phyloP scores from a whole-genome alignment of 2,797 vertebrate genomes.

The Aphelocoma californica region DNA sequence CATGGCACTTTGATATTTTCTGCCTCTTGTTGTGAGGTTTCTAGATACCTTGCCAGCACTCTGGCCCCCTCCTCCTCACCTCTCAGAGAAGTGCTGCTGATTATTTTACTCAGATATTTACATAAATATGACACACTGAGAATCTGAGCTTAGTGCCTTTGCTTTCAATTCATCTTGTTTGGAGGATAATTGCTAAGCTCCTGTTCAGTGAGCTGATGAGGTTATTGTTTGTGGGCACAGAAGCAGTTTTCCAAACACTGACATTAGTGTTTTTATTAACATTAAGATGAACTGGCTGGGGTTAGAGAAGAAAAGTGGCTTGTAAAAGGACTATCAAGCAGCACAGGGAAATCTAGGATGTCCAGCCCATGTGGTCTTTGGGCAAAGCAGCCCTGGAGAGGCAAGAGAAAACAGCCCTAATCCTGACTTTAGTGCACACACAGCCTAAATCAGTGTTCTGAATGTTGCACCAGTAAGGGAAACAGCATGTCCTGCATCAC shows the following conservation, averaged over 20 bases:
- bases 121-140: background rate
- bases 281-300: background rate
- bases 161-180: background rate
- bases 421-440: background rate
- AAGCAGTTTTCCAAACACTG: background rate
- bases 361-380: background rate
- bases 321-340: background rate
- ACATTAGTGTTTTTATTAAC: background rate
- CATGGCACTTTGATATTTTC: background rate
- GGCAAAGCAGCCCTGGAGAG: background rate
- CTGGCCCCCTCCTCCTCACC: background rate
- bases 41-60: background rate
- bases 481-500: background rate
- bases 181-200: background rate
- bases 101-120: background rate
- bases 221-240: background rate
- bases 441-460: background rate
- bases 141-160: background rate
- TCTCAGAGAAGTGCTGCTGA: background rate
- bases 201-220: background rate
- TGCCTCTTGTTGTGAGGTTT: background rate
- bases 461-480: background rate
- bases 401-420: background rate
- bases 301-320: background rate
- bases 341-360: background rate